Evolutionary conservation across 2,113 vertebrate genomes (phyloP), one percentile per base, ranked within the genome.

Genomic region (Psittacara wagleri): DNA sequence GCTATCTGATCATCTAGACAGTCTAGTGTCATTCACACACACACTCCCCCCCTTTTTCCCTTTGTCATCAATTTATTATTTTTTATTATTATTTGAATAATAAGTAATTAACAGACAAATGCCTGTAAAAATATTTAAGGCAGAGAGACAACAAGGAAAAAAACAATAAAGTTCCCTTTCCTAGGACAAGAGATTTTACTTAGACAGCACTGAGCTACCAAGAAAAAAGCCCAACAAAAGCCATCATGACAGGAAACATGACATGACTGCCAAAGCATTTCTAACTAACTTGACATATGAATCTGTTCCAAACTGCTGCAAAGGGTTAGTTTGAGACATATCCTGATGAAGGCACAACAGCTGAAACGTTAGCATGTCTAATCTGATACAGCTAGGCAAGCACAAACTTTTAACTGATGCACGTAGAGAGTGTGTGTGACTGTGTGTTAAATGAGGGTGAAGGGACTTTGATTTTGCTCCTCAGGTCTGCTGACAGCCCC

Each of bases 341-440:
- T 51, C 41, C 61, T 43, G 61, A 57, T 51, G 41, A 68, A 95
- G 55, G 48, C 10, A 73, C 61, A 73, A 48, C 70, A 89, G 35
- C 74, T 74, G 67, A 90, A 82, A 57, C 31, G 66, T 86, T 78
- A 88, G 46, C 92, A 94, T 83, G 63, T 87, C 76, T 82, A 82
- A 55, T 94, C 43, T 62, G 74, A 49, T 37, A 83, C 31, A 90
- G 46, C 63, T 73, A 85, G 51, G 54, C 73, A 96, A 95, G 77
- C 61, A 88, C 66, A 70, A 39, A 82, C 37, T 51, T 96, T 63
- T 67, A 89, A 82, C 48, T 43, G 51, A 94, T 27, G 54, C 39
- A 74, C 52, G 25, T 67, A 49, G 37, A 67, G 11, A 52, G 62
- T 68, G 70, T 72, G 62, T 66, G 74, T 74, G 72, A 23, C n/a